These are phyloP conservation scores for Catalaphyllia jardinei DNA, from an alignment of 64 coral and sea anemone genomes.

Conservation along the genomic window DNA sequence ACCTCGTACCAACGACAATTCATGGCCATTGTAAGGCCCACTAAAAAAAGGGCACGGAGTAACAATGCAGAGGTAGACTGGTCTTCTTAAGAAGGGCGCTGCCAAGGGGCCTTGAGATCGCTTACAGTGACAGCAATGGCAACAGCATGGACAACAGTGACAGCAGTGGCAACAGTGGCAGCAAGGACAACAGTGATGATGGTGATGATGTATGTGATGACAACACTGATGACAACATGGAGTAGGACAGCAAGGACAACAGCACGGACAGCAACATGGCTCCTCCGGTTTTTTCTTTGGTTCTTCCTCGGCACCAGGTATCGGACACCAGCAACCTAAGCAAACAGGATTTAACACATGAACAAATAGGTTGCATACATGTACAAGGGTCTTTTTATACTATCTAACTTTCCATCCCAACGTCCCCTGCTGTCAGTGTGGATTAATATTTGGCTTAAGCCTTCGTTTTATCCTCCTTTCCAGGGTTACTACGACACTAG, in stretches of 20 bases:
- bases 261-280: conserved; percentile 22
- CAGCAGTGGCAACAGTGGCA: conserved; percentile 71
- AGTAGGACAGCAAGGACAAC: conserved; percentile 28
- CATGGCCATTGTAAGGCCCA: not conserved
- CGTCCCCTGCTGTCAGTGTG: no score
- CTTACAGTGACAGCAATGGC: conserved; percentile 59
- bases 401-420: no score
- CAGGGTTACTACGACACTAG: no score
- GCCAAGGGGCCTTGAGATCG: conserved; percentile 32
- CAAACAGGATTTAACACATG: not conserved
- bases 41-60: not conserved
- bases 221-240: conserved; percentile 26
- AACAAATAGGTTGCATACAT: no score
- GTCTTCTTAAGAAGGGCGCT: not conserved
- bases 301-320: not conserved
- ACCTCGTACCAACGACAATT: not conserved
- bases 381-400: no score
- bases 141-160: conserved; percentile 59
- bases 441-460: no score
- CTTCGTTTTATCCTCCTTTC: no score
- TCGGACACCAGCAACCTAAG: conserved; percentile 45
- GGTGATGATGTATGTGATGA: conserved; percentile 20
- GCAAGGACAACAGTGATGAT: conserved; percentile 47
- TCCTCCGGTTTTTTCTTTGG: conserved; percentile 10
- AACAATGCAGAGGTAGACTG: not conserved